These are phyloP conservation scores for Micrasema longulum DNA, from an alignment of 1,140 invertebrate genomes.

Conservation along the genomic window DNA sequence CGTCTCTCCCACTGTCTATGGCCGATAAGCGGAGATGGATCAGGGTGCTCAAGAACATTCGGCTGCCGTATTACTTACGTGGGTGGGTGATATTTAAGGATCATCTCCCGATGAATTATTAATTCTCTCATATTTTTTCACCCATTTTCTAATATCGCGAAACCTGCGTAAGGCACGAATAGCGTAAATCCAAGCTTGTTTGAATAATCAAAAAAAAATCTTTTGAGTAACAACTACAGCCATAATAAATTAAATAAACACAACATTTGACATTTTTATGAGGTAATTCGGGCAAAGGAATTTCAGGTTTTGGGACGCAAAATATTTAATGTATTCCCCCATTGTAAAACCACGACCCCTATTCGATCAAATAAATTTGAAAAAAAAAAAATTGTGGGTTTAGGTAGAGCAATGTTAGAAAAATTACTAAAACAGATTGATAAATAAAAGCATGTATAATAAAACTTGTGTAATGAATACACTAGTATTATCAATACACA, in stretches of 20 bases:
- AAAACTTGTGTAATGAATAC: neutral
- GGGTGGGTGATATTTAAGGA: neutral
- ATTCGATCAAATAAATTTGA: no score
- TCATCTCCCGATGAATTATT: constrained; percentile 15
- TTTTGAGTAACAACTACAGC: neutral
- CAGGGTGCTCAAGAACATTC: neutral
- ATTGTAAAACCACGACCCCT: neutral
- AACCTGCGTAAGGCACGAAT: neutral
- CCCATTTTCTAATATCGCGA: neutral
- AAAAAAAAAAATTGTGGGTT: neutral
- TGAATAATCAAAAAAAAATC: neutral
- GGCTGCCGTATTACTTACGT: neutral
- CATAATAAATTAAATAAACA: no score
- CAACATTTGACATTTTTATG: no score
- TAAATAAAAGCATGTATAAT: neutral
- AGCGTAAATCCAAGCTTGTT: neutral
- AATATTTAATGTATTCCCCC: neutral
- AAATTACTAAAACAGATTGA: no score
- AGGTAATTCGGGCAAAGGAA: no score
- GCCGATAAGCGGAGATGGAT: constrained; percentile 29
- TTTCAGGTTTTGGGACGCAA: neutral
- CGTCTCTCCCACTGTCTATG: neutral
- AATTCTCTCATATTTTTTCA: neutral
- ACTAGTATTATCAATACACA: neutral
- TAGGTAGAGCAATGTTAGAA: neutral